Evolutionary conservation across 2,888 invertebrate genomes (phyloP), one percentile per base, ranked within the genome.

Genomic region (Leptopterna dolabrata): DNA sequence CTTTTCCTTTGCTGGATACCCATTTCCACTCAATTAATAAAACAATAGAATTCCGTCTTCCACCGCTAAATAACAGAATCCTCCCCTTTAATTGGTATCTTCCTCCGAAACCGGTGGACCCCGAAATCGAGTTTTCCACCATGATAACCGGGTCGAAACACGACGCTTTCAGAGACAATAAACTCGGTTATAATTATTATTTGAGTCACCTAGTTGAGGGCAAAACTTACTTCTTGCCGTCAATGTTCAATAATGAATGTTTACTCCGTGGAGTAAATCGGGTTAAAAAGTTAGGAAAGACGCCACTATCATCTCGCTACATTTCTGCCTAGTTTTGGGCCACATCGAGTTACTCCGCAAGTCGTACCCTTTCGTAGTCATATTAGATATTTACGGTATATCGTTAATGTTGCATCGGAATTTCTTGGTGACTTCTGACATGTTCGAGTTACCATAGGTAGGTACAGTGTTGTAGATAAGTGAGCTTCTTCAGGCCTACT

Each of bases 231-330:
- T 47, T 78, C 81, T 30, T 27, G 43, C 24, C 81, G 55, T 81
- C 81, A 30, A 30, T 30, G 81, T 81, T 81, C 81, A 27, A 81
- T 51, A 81, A 81, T 45, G 81, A 51, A 81, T 81, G 81, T 55
- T 81, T 55, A 30, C 51, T 81, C n/a, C 45, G 51, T 29, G 29
- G 47, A 81, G 41, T 45, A 47, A 81, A 81, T 81, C 81, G 16
- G 14, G 55, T 81, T 81, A 29, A 81, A 55, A 81, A 81, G 47
- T 81, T 81, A 73, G 73, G 11, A 63, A 63, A 63, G 63, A 63
- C 63, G 63, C 55, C 55, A 9, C 55, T 19, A 1, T 24, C 63
- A 24, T 63, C 24, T 19, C 63, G 63, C 63, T 63, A 63, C 63
- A 24, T 63, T 24, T 55, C 47, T 3, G 55, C 19, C 19, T 2